Base-by-base conservation (phyloP, 2,797 vertebrate genomes). In the Smutsia temminckii region DNA sequence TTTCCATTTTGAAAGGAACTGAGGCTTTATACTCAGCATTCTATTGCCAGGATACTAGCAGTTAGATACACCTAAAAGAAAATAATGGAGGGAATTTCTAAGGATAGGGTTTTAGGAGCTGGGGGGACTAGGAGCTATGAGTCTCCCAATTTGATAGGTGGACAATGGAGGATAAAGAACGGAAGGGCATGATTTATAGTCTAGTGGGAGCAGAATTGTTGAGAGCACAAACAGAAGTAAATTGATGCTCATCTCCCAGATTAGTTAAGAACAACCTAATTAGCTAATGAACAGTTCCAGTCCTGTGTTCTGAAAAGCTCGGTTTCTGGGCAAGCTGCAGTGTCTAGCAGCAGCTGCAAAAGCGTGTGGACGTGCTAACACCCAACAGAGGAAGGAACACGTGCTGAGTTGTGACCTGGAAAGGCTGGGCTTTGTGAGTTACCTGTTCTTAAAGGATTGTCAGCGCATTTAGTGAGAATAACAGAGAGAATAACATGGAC, bases 211-310 rank as follows among this genome's bases (percentile, higher is more conserved):
- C 86, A 32, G 53, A 75, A 42, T 51, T 46, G 59, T 40, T 20
- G 84, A 81, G 51, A 94, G 63, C 89, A 94, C 79, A 94, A 55
- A 84, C 89, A 96, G 96, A 93, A 79, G 51, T n/a, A 95, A 95
- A 96, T 83, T 85, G 93, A 95, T 88, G 89, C 89, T 97, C 94
- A 85, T 95, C 95, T 96, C 80, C 95, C 93, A 95, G 94, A 97
- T 97, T 95, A 78, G 95, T 78, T 94, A 95, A 96, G 97, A 95
- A 79, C 71, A 95, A 77, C 89, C 80, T 97, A 97, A 97, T 97
- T 96, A 95, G 96, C 94, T 97, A 96, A 97, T 95, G 93, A 97
- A 81, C 85, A 89, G 63, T 87, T 95, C 86, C 86, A 89, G 51
- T 49, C 89, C 94, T 81, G 1, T 74, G 79, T 85, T 93, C 95